Conservation (phyloP, 1,140 invertebrate genomes). For the Drosophila rhopaloa region DNA sequence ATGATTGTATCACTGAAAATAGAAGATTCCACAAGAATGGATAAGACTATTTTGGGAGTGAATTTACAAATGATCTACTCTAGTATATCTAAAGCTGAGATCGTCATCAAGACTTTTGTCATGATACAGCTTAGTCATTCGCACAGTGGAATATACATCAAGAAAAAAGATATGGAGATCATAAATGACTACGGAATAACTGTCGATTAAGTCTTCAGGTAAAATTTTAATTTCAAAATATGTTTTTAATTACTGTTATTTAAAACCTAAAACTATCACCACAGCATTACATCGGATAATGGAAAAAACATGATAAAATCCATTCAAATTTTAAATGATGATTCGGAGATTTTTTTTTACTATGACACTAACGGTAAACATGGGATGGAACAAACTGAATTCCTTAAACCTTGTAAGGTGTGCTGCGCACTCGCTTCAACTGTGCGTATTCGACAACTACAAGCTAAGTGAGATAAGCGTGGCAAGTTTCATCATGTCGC, state of each 20-base stretch:
- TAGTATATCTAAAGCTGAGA: conserved; percentile 9
- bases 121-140: conserved; percentile 25
- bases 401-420: conserved; percentile 26
- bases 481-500: too few relatives aligned
- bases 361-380: too few relatives aligned
- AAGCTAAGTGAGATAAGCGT: conserved; percentile 34
- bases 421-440: conserved; percentile 42
- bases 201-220: too few relatives aligned
- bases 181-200: conserved; percentile 8
- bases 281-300: too few relatives aligned
- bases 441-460: conserved; percentile 31
- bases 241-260: too few relatives aligned
- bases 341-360: conserved; percentile 11
- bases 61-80: conserved; percentile 31
- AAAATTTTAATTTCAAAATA: too few relatives aligned
- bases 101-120: conserved; percentile 29
- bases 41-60: conserved; percentile 29
- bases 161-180: conserved; percentile 16
- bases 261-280: too few relatives aligned
- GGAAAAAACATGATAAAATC: conserved; percentile 19
- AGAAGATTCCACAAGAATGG: conserved; percentile 22
- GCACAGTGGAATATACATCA: conserved; percentile 10
- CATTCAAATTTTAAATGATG: conserved; percentile 38
- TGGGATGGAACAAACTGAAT: too few relatives aligned
- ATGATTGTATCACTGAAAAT: conserved; percentile 26